These are phyloP conservation scores for Ophraella communa DNA, from an alignment of 2,888 invertebrate genomes.

Conservation along the genomic window DNA sequence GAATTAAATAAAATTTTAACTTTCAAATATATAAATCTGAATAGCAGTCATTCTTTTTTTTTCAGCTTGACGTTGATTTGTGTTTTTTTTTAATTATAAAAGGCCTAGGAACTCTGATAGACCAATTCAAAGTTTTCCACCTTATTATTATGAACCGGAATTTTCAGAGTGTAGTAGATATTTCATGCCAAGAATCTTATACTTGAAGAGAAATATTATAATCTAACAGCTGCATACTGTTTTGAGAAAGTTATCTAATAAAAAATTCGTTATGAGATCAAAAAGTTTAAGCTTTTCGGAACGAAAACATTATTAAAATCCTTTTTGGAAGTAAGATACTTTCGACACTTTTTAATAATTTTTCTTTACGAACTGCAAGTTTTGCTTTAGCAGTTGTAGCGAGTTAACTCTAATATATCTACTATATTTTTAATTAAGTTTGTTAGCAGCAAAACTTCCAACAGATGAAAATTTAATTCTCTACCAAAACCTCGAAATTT, in stretches of 20 bases:
- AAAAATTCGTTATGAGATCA: constrained; percentile 41
- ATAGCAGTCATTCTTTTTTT: too few species aligned
- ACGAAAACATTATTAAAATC: constrained; percentile 40
- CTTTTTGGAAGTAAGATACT: constrained; percentile 29
- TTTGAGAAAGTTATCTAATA: constrained; percentile 40
- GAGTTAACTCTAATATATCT: constrained; percentile 17
- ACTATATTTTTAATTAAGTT: constrained; percentile 20
- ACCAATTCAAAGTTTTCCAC: constrained; percentile 2
- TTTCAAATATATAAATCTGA: too few species aligned
- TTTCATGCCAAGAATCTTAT: constrained; percentile 24
- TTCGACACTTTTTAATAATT: constrained; percentile 40
- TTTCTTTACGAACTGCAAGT: constrained; percentile 31
- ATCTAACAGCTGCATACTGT: constrained; percentile 39
- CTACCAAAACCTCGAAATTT: background rate
- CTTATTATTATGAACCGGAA: constrained; percentile 26
- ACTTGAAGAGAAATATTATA: constrained; percentile 29
- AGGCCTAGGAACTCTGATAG: background rate
- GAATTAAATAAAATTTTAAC: too few species aligned
- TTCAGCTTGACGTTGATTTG: too few species aligned
- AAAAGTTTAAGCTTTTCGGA: constrained; percentile 32
- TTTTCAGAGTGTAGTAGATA: constrained; percentile 25
- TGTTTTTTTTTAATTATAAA: too few species aligned
- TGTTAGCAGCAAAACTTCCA: background rate
- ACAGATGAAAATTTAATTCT: background rate
- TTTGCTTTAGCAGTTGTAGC: constrained; percentile 16